Conservation (phyloP, 1,140 invertebrate genomes). For the Zeugodacus cucurbitae region DNA sequence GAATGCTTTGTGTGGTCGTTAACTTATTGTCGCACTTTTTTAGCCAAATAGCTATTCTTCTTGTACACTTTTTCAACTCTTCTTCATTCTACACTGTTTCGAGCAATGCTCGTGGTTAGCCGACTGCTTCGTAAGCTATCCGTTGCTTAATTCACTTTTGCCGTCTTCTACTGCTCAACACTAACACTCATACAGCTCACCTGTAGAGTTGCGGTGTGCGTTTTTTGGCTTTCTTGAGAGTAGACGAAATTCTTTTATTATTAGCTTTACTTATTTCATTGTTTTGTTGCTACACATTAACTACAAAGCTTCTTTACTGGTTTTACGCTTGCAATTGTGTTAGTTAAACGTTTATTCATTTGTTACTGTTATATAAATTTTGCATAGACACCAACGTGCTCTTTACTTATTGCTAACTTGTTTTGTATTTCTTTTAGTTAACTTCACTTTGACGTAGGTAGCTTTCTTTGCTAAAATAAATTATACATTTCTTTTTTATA, state of each 20-base stretch:
- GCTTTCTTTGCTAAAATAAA: background rate
- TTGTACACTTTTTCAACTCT: background rate
- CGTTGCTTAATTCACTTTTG: background rate
- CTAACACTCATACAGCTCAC: background rate
- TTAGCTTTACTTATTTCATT: background rate
- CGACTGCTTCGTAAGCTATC: background rate
- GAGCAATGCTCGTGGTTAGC: background rate
- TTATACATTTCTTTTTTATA: background rate
- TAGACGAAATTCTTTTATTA: background rate
- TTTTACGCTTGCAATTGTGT: background rate
- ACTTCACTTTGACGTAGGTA: background rate
- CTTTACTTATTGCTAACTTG: background rate
- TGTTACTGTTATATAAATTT: background rate
- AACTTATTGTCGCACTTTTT: slow-evolving; percentile 11
- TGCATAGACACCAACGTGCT: background rate
- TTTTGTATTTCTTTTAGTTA: background rate
- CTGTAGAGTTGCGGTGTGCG: background rate
- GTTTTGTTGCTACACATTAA: background rate
- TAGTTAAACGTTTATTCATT: slow-evolving; percentile 1
- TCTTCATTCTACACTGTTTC: slow-evolving; percentile 8
- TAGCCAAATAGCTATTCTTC: background rate
- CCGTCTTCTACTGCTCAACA: background rate
- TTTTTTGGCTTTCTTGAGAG: background rate
- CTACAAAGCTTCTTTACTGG: background rate
- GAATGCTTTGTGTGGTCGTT: slow-evolving; percentile 4